Evolutionary conservation across 2,888 invertebrate species (phyloP), one percentile per base, ranked within the genome.

Genomic region (Saturnia japonica): DNA sequence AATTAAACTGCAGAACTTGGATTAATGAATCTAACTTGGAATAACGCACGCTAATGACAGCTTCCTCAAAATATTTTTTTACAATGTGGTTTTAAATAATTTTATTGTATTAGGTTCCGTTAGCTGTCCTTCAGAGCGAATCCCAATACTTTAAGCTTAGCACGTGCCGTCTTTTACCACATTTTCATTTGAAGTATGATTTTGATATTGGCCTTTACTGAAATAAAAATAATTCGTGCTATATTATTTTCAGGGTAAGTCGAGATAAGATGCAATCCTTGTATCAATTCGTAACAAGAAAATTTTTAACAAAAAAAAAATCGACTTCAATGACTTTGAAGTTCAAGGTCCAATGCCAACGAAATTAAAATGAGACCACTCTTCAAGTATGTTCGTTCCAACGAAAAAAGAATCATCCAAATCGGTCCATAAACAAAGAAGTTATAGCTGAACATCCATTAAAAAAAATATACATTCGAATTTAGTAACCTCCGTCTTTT

Each of bases 1-100:
- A 80, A 80, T 81, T 79, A 76, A 78, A 81, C 74, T 75, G 69
- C 72, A 70, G 69, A 75, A 74, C 74, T 57, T 62, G 72, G 69
- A 77, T 75, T 72, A 74, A 74, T 76, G 72, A 73, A 73, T 54
- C 66, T 57, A 68, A 54, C 25, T 62, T 62, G 28, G 40, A 34
- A 57, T 60, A 25, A 14, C 25, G 25, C 57, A 57, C 57, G 12
- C 57, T 3, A 57, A 57, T 12, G 25, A 12, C 11, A 25, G 1
- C 2, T 57, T 19, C 1, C 28, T 57, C 25, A 9, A 57, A 25
- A 28, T 2, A 14, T 14, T 25, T 25, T 22, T 25, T 54, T 54
- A 8, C 14, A 12, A 25, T 12, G 2, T 3, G 11, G 0, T 4
- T 1, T 28, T 11, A 14, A 57, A 25, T 57, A 8, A 57, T 25